Base-by-base conservation (phyloP, 2,113 vertebrate genomes). In the Paradoxurus hermaphroditus region DNA sequence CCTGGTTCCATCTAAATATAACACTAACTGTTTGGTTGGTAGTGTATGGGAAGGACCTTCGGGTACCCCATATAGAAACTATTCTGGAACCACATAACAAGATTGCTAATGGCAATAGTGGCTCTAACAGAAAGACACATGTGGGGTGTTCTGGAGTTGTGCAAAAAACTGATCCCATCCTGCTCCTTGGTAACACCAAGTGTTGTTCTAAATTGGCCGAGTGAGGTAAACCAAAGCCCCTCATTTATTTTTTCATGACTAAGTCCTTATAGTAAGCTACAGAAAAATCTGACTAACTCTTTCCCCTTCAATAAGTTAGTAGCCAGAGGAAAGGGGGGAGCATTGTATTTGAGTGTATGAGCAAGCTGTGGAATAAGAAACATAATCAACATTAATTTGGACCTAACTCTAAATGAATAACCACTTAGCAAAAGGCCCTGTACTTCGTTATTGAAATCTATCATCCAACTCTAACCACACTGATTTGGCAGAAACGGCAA, bases 401-500 rank as follows among this genome's bases (percentile, higher is more conserved):
- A 72, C 29, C 9, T 73, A 83, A 92, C 14, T 46, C 59, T 78
- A 81, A 96, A 85, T 41, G 70, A 78, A 82, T 83, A 84, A 92
- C 18, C 41, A 89, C 49, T 72, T 86, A 83, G 46, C 67, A 68
- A 94, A 91, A 29, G 7, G 9, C 31, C 31, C 59, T 82, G 53
- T 77, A 46, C 53, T 77, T 87, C 41, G 49, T 95, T 94, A 86
- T n/a, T 90, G 39, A 96, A 92, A 92, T 72, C 19, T 44, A 49
- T 70, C 29, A 94, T 79, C 68, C 46, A 93, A 83, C 44, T 83
- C 78, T 44, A 49, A 89, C 21, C 29, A 96, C 49, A 75, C 7
- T 84, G 49, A 94, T 73, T 94, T 88, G 44, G 96, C 2, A 77
- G 81, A 97, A 97, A 96, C 25, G 94, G 94, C 65, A 95, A 84